Evolutionary conservation across 2,888 invertebrate genomes (phyloP), one percentile per base, ranked within the genome.

Genomic region (Neria commutata): DNA sequence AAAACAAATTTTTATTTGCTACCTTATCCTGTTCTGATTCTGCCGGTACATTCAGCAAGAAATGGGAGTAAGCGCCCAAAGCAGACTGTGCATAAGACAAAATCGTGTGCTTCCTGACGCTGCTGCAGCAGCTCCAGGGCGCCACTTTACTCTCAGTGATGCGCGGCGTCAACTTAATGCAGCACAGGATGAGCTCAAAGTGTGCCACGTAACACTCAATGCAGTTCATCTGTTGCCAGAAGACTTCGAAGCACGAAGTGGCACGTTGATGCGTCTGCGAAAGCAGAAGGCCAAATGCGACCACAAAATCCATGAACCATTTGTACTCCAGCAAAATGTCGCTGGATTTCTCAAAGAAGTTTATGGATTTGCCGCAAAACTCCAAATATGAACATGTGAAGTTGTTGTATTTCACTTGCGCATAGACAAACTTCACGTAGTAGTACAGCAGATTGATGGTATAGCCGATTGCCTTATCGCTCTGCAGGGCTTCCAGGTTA

Each of bases 251-350:
- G 11, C 57, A 47, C 1, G 61, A 16, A 3, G 25, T 5, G 34
- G 58, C 51, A 6, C 57, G 14, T 8, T 56, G 66, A 51, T 73
- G 74, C 23, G 75, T 4, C 11, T 71, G 62, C 1, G 60, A 60
- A 33, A 71, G 67, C 14, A 77, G 6, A 0, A 67, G 62, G 40
- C 67, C 63, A 10, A 77, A 8, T 1, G 64, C 24, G 10, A 72
- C 50, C 17, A 77, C 26, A 10, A 69, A 59, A 29, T 78, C 76
- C 10, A 67, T 66, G 26, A 73, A 71, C 81, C 81, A 80, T 3
- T 64, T 48, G 8, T 77, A 69, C 47, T 64, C 56, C 45, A 65
- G 57, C 6, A 64, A 26, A 21, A 11, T 33, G 25, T 63, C 67
- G 2, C 68, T 68, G 17, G 58, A 50, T 16, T 66, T 63, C 11